These are phyloP conservation scores for Bombus superbus DNA, from an alignment of 1,140 invertebrate species.

Conservation along the genomic window DNA sequence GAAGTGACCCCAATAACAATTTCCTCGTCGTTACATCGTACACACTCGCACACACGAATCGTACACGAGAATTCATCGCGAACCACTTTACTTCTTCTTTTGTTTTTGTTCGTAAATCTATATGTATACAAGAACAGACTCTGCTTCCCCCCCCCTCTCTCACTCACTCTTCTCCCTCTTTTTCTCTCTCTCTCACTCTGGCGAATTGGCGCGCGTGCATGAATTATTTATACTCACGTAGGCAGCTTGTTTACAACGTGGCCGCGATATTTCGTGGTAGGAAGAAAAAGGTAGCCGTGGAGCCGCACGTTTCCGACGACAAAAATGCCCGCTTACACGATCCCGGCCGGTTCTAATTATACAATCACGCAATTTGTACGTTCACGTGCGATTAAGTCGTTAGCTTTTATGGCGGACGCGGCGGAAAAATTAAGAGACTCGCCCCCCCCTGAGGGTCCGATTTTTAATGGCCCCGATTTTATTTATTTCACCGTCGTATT, in stretches of 20 bases:
- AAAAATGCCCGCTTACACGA: conserved; percentile 19
- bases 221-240: conserved; percentile 42
- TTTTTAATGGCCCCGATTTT: background rate
- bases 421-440: conserved; percentile 27
- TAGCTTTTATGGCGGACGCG: conserved; percentile 30
- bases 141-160: background rate
- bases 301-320: conserved; percentile 15
- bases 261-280: conserved; percentile 38
- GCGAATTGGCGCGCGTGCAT: background rate
- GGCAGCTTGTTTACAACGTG: conserved; percentile 28
- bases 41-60: background rate
- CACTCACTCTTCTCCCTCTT: rapidly evolving
- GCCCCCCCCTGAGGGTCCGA: background rate
- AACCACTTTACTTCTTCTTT: background rate
- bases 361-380: conserved; percentile 53
- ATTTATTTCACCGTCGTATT: background rate
- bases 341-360: conserved; percentile 37
- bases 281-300: background rate
- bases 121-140: background rate
- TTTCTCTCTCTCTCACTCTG: background rate
- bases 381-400: conserved; percentile 57
- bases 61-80: background rate
- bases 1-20: conserved; percentile 8
- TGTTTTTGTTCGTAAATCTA: background rate
- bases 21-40: background rate